phyloP scores from a whole-genome alignment of 1,140 invertebrate species.

The Drosophila grimshawi region DNA sequence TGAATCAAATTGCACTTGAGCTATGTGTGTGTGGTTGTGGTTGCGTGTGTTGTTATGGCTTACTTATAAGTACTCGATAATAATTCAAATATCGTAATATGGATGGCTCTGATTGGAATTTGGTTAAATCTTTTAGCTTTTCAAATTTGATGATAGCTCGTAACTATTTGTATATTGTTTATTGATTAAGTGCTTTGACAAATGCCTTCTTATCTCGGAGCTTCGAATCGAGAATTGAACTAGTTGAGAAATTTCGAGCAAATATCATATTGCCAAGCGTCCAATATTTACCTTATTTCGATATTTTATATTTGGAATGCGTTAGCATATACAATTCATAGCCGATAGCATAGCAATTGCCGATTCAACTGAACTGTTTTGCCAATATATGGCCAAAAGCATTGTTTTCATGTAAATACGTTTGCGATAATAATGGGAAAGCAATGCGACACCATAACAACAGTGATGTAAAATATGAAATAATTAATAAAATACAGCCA shows the following conservation, averaged over 20 bases:
- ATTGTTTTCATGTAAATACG: constrained; percentile 6
- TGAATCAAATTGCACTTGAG: constrained; percentile 12
- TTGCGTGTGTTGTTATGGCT: neutral
- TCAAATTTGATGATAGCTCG: no score
- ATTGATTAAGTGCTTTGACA: no score
- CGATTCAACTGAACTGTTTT: constrained; percentile 1
- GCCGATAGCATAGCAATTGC: constrained; percentile 4
- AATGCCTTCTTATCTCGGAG: no score
- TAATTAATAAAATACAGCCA: neutral
- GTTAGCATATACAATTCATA: constrained; percentile 30
- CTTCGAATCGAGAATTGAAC: no score
- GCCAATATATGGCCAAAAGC: constrained; percentile 9
- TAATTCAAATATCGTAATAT: neutral
- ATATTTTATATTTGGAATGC: constrained; percentile 5
- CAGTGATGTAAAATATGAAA: neutral
- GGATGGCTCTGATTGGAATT: no score
- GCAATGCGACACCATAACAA: neutral
- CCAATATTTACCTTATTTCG: neutral
- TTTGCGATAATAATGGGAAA: neutral
- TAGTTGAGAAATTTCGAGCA: no score
- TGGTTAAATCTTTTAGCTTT: no score
- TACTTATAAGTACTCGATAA: constrained; percentile 1
- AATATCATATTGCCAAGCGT: neutral
- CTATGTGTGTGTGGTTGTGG: constrained; percentile 1
- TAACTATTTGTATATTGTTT: no score